A percentile compares a stretch with the other conserved stretches of the same genome.
Evolutionary conservation across 2,113 vertebrate species (phyloP).

Genomic region (Xiphorhynchus elegans): DNA sequence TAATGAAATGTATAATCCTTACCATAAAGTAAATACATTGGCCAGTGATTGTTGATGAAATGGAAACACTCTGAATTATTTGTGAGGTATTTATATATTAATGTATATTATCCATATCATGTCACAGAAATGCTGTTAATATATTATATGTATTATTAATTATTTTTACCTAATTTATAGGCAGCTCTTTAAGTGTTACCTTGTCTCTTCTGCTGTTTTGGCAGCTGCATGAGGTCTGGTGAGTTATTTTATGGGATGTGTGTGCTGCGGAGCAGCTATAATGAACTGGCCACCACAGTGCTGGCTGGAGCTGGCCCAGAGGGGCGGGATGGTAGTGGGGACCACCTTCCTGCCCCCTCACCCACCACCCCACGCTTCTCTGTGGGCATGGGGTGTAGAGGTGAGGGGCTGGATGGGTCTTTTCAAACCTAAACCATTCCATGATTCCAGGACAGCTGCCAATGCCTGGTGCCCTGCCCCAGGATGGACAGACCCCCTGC

Average conservation of each 20-base stretch:
- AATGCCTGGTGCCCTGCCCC: not conserved
- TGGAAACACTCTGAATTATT: slow-evolving; percentile 65
- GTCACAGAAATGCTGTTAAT: slow-evolving; percentile 49
- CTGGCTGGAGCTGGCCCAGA: fast-evolving
- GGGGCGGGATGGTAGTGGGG: fast-evolving
- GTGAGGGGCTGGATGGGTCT: not conserved
- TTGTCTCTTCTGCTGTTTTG: not conserved
- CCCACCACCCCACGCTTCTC: not conserved
- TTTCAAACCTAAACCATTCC: not conserved
- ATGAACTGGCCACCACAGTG: fast-evolving
- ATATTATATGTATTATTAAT: slow-evolving; percentile 65
- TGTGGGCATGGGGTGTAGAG: fast-evolving
- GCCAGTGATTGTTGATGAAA: slow-evolving; percentile 61
- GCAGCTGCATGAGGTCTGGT: not conserved
- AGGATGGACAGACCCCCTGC: not conserved
- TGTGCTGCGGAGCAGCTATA: not conserved
- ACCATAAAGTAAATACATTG: slow-evolving; percentile 69
- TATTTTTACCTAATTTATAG: slow-evolving; percentile 59
- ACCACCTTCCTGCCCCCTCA: not conserved
- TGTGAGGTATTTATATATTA: slow-evolving; percentile 66
- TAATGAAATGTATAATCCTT: slow-evolving; percentile 77
- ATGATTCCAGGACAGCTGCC: fast-evolving
- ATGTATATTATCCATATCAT: slow-evolving; percentile 64
- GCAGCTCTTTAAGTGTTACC: slow-evolving; percentile 16
- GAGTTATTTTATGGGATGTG: not conserved